Evolutionary conservation across 2,888 invertebrate species (phyloP), one percentile per base, ranked within the genome.

Genomic region (Thysanoteuthis rhombus): DNA sequence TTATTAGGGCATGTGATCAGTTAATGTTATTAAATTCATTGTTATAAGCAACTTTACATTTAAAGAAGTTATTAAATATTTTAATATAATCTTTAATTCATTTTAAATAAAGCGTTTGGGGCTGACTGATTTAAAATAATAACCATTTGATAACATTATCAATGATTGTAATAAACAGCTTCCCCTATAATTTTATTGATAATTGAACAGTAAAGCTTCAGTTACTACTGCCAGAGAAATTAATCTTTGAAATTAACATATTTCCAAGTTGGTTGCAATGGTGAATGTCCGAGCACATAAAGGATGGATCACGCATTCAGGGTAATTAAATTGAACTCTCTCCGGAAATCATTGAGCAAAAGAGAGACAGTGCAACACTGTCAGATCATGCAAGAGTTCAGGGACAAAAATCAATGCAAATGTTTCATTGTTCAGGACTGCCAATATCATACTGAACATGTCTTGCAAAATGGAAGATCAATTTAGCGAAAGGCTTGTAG

Each of bases 381-480:
- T 10, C n/a, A 75, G 75, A n/a, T 16, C n/a, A 75, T n/a, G n/a
- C n/a, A 16, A 75, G n/a, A 75, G n/a, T 16, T n/a, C n/a, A n/a
- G n/a, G 19, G 75, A 75, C 75, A 75, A 75, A 75, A 75, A 75
- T 75, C n/a, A 75, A 75, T 75, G 75, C 75, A 75, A 75, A 75
- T n/a, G 12, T n/a, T 75, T 75, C 16, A 25, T 75, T 75, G 75
- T n/a, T 75, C 75, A 36, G 16, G 36, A 36, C 75, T 75, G n/a
- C n/a, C 75, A 75, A 75, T 75, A 75, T 75, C 75, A 75, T 75
- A 36, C 75, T 1, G 75, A 75, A n/a, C n/a, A 75, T 75, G 75
- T 75, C 75, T n/a, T n/a, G 75, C 75, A 75, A 75, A 75, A 75
- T 75, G 75, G n/a, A 75, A 75, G n/a, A 75, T 75, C 75, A 75